These are phyloP conservation scores for Amyelois transitella DNA, from an alignment of 1,140 invertebrate genomes.

Conservation along the genomic window DNA sequence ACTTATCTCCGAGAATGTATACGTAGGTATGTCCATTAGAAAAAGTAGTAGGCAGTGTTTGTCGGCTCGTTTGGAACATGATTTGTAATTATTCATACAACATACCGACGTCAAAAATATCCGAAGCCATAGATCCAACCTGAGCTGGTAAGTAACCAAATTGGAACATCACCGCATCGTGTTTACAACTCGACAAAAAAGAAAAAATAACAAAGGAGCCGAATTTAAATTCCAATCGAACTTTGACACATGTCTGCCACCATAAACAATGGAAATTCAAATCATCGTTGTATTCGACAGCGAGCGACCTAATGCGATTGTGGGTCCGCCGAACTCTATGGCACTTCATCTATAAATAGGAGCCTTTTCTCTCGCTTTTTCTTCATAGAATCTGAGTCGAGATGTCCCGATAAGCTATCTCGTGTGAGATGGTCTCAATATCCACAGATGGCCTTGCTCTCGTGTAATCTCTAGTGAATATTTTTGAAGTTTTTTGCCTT, in stretches of 20 bases:
- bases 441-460: constrained; percentile 71
- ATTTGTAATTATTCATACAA: constrained; percentile 66
- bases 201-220: constrained; percentile 69
- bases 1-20: constrained; percentile 8
- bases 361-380: constrained; percentile 70
- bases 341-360: constrained; percentile 69
- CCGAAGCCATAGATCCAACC: constrained; percentile 64
- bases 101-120: constrained; percentile 67
- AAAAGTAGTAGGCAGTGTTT: constrained; percentile 5
- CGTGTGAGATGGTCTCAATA: constrained; percentile 71
- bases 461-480: constrained; percentile 62
- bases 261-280: constrained; percentile 74
- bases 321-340: constrained; percentile 54
- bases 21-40: constrained; percentile 3
- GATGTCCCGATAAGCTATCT: constrained; percentile 68
- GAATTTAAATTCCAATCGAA: constrained; percentile 74
- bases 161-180: constrained; percentile 68
- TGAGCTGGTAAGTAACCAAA: constrained; percentile 62
- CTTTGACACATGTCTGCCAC: constrained; percentile 74
- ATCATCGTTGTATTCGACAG: constrained; percentile 63
- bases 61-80: constrained; percentile 38
- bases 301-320: constrained; percentile 66
- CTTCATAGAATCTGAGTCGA: constrained; percentile 68
- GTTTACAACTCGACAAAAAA: constrained; percentile 72
- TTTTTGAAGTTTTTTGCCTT: constrained; percentile 67